A percentile compares a stretch with the other conserved stretches of the same genome.
phyloP scores from a whole-genome alignment of 2,797 vertebrate genomes.

The Phylloscopus collybita region DNA sequence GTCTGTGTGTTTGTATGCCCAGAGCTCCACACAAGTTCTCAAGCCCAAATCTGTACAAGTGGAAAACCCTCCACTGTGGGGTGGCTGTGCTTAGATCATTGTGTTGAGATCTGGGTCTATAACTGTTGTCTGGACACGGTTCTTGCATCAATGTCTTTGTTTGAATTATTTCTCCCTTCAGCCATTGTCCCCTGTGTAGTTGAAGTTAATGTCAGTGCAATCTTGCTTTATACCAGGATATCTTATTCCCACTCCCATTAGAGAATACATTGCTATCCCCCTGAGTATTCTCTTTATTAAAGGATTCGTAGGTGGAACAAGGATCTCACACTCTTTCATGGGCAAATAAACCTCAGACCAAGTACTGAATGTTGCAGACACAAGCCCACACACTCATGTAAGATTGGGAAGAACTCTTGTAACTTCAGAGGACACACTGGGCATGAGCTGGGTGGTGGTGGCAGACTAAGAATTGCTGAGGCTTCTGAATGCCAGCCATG shows the following conservation, averaged over 20 bases:
- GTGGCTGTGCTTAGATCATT: background rate
- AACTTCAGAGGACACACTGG: background rate
- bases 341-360: background rate
- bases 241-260: background rate
- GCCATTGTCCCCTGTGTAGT: background rate
- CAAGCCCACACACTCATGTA: accelerated
- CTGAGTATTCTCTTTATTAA: background rate
- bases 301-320: background rate
- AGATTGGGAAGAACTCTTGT: background rate
- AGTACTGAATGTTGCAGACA: background rate
- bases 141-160: background rate
- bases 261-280: background rate
- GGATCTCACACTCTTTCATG: background rate
- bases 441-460: background rate
- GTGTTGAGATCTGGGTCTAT: background rate
- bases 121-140: background rate
- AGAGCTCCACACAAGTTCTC: background rate
- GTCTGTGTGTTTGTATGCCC: too few species aligned
- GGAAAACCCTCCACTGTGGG: background rate
- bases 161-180: background rate
- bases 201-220: background rate
- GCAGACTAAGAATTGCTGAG: background rate
- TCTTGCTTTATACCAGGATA: background rate
- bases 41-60: background rate
- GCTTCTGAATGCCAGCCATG: background rate